Conservation (phyloP, 2,113 vertebrate genomes). For the Tricholaema leucomelas region DNA sequence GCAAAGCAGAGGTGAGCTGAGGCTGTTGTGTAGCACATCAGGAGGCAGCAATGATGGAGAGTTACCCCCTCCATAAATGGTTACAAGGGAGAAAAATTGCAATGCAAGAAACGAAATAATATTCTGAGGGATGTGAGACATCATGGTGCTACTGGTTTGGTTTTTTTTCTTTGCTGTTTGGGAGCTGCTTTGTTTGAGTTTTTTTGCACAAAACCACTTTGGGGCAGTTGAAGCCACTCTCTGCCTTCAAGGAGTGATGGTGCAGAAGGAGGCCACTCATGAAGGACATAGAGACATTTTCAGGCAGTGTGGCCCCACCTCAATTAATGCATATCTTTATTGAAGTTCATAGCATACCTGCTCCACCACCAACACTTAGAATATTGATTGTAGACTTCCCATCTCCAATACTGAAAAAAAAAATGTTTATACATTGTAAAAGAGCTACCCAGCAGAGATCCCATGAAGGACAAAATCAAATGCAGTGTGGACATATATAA, state of each 20-base stretch:
- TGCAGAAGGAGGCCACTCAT: not conserved
- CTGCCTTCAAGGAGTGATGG: not conserved
- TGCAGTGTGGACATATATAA: fast-evolving
- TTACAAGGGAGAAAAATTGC: not conserved
- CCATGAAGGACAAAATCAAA: not conserved
- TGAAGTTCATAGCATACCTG: conserved; percentile 76
- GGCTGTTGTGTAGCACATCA: not conserved
- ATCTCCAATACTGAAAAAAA: conserved; percentile 78
- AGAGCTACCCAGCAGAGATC: not conserved
- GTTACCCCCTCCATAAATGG: not conserved
- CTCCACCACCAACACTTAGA: conserved; percentile 85
- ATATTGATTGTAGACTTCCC: conserved; percentile 81
- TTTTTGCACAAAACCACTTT: not conserved
- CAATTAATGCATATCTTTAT: not conserved
- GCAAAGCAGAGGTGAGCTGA: not conserved
- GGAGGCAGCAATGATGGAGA: not conserved
- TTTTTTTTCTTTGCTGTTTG: too few relatives aligned
- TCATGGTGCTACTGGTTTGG: not conserved
- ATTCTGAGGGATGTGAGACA: not conserved
- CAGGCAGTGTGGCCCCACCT: not conserved
- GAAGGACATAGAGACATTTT: not conserved
- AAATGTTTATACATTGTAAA: conserved; percentile 9
- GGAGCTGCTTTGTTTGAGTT: too few relatives aligned
- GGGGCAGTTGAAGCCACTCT: not conserved
- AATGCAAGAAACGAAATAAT: not conserved